Percentiles rank a stretch among this genome's conserved stretches.
Conservation (phyloP, 53 echinoderm and acorn worm genomes). For the Luidia sarsii region DNA sequence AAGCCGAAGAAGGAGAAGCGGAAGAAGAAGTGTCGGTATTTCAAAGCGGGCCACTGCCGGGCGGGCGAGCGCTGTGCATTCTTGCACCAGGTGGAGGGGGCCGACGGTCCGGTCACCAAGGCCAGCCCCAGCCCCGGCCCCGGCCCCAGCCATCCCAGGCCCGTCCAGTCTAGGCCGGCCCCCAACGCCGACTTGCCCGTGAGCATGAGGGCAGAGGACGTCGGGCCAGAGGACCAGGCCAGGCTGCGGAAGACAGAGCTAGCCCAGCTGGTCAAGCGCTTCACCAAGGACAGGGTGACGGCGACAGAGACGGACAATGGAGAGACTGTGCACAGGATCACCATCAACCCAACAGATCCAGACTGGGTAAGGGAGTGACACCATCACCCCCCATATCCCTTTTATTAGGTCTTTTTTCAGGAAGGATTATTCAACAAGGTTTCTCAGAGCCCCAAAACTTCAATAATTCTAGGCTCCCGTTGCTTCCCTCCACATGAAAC, state of each 20-base stretch:
- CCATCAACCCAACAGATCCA: slow-evolving; percentile 83
- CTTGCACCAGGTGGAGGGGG: slow-evolving; percentile 36
- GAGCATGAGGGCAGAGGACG: slow-evolving; percentile 59
- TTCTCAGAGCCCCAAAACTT: too few relatives aligned
- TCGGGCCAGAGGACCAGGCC: slow-evolving; percentile 59
- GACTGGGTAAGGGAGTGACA: slow-evolving; percentile 84
- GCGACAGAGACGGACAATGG: slow-evolving; percentile 54
- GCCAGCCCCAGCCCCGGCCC: too few relatives aligned
- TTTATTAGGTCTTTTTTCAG: too few relatives aligned
- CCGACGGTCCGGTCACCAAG: background rate
- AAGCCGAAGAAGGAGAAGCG: slow-evolving; percentile 8
- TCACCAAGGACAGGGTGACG: slow-evolving; percentile 67
- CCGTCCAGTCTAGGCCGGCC: background rate
- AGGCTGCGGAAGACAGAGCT: slow-evolving; percentile 78
- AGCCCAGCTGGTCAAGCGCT: slow-evolving; percentile 68
- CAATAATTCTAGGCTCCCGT: too few relatives aligned
- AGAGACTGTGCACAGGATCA: slow-evolving; percentile 65
- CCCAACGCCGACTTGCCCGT: background rate
- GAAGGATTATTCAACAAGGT: too few relatives aligned
- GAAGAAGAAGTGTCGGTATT: slow-evolving; percentile 60
- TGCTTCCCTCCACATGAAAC: too few relatives aligned
- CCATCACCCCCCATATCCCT: too few relatives aligned
- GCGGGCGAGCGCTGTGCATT: slow-evolving; percentile 60
- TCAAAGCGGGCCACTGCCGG: slow-evolving; percentile 65
- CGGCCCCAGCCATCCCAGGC: background rate